Conservation (phyloP, 2,113 vertebrate species). For the Aegotheles bennettii region DNA sequence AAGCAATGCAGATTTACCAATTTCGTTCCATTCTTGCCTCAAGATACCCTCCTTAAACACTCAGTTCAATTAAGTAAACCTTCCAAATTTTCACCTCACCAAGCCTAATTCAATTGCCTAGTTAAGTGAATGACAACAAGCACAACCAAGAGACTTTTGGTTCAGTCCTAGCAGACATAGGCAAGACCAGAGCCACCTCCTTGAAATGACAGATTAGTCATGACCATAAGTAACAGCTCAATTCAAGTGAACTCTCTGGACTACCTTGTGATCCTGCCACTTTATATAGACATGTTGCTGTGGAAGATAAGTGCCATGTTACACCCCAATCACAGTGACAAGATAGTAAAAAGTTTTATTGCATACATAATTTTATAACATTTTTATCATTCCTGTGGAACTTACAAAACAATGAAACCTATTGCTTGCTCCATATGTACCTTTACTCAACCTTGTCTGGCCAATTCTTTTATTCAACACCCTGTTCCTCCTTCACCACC, state of each 20-base stretch:
- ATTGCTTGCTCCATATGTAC: not conserved
- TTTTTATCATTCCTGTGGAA: not conserved
- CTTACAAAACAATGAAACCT: not conserved
- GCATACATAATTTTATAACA: not conserved
- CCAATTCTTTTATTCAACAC: not conserved
- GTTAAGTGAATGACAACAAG: not conserved
- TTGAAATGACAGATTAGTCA: not conserved
- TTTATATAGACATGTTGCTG: not conserved
- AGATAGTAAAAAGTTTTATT: not conserved
- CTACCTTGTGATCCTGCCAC: not conserved
- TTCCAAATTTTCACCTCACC: not conserved
- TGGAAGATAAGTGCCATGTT: accelerated
- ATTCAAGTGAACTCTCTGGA: not conserved
- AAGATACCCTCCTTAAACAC: not conserved
- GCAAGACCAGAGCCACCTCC: not conserved
- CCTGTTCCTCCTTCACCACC: not conserved
- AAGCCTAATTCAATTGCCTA: not conserved
- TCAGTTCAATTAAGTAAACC: not conserved
- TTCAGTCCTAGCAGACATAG: not conserved
- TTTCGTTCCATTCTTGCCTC: not conserved
- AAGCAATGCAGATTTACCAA: not conserved
- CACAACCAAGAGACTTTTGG: not conserved
- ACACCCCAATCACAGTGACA: not conserved
- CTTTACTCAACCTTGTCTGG: not conserved
- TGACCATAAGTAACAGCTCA: not conserved